Evolutionary conservation across 1,140 invertebrate genomes (phyloP), one percentile per base, ranked within the genome.

Genomic region (Tetragonula clypearis): DNA sequence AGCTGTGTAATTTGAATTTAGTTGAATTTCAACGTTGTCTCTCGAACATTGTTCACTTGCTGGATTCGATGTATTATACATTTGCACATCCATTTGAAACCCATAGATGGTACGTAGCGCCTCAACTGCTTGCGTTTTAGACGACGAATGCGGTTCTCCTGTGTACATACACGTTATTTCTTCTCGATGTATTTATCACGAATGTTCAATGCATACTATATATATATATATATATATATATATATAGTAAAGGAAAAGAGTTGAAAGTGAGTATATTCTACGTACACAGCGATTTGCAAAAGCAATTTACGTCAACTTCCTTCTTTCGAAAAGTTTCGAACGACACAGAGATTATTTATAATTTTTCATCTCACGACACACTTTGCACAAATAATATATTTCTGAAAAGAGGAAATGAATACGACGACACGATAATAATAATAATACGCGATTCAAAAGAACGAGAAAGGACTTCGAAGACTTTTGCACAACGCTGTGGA

Each of bases 111-210:
- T 72, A 72, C 12, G 69, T 49, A 49, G 69, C 23, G 14, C 6
- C 1, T n/a, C 30, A 30, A 76, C 14, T 82, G 81, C 81, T 83
- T 83, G 53, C 1, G 23, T 58, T 77, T 78, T 69, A 26, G 19
- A 30, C 12, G n/a, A 55, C 30, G 74, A 68, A 56, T 77, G 15
- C 15, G 49, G 62, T 62, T 73, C 11, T 73, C 9, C 9, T 74
- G 6, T 80, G n/a, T 79, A 53, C 21, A 65, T 66, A 55, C 65
- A 79, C 77, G 5, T 55, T 56, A 55, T 68, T 79, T 60, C 15
- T n/a, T 66, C 41, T 75, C 30, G 2, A n/a, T 62, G 23, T 62
- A n/a, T 26, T 26, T 19, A 21, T 55, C n/a, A 55, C 49, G 5
- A 74, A 55, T 26, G 17, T 74, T 74, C 4, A 23, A 21, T 74